Base-by-base conservation (phyloP, 1,140 invertebrate genomes). In the Leptinotarsa texana region DNA sequence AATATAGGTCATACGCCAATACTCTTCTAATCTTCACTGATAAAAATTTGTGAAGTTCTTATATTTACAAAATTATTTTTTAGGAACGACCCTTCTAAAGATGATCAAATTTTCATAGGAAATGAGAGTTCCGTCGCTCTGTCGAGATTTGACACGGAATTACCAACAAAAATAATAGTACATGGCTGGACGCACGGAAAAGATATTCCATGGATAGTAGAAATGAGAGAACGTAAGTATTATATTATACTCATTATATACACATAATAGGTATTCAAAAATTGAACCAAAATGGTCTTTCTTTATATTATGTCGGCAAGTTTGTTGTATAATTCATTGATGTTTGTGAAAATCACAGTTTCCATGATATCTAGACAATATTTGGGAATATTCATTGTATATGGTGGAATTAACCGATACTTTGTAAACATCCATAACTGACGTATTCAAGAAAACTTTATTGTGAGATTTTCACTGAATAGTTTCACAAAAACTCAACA, bases 141-240 rank as follows among this genome's bases (percentile, higher is more conserved):
- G 22, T 80, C 79, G 17, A 74, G 77, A 76, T 82, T 79, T 75
- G 69, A 81, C 75, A 75, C 74, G 15, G 65, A 77, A 63, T 63
- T 79, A 27, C 74, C 80, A 5, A 82, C 82, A 1, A 82, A 80
- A 66, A 33, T 84, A 17, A 72, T 84, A 13, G 81, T 83, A 15
- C 83, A 83, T 68, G 83, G 81, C 21, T 83, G 81, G 80, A 79
- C 80, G 3, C 80, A 84, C 72, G 68, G 73, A 8, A 78, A 74
- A 65, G 76, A 81, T 71, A 75, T 79, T 4, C 80, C 80, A 8
- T 84, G 83, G 83, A 18, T 84, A 21, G 61, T 73, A 22, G 80
- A 83, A 75, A 79, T 84, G 79, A 72, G 80, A 70, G 77, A 81
- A 78, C 76, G 82, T 81, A 76, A 48, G 48, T 74, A 24, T 65